phyloP scores from a whole-genome alignment of 2,888 invertebrate genomes.

The Aelia acuminata region DNA sequence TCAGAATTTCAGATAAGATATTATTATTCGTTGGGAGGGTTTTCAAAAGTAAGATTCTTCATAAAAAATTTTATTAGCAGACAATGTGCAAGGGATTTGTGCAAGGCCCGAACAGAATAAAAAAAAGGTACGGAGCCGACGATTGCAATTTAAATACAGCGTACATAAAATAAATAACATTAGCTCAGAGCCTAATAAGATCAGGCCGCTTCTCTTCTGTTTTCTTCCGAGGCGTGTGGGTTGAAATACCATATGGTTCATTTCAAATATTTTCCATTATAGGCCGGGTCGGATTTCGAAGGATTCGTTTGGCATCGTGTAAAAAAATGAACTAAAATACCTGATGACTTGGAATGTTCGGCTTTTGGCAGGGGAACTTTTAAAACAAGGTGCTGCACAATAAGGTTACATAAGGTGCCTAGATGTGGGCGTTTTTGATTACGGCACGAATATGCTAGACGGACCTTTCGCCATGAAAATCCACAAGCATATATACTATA shows the following conservation, averaged over 20 bases:
- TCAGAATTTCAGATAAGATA: too few relatives aligned
- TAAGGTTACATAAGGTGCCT: not conserved
- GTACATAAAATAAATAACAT: constrained; percentile 23
- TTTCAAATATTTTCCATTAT: constrained; percentile 23
- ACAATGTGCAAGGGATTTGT: not conserved
- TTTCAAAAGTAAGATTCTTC: not conserved
- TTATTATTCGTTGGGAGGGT: too few relatives aligned
- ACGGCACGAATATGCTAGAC: not conserved
- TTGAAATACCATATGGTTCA: constrained; percentile 27
- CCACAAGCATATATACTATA: not conserved
- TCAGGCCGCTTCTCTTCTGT: constrained; percentile 4
- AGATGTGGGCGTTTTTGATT: not conserved
- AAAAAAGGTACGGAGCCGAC: not conserved
- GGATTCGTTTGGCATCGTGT: not conserved
- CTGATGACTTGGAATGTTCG: not conserved
- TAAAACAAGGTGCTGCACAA: not conserved
- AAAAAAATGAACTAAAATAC: not conserved
- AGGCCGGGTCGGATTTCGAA: not conserved
- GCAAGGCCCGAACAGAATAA: not conserved
- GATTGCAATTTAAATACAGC: constrained; percentile 7
- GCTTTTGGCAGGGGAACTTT: not conserved
- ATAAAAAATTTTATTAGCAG: not conserved
- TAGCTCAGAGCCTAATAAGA: constrained; percentile 23
- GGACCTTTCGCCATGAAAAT: not conserved
- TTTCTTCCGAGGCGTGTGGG: constrained; percentile 16